Evolutionary conservation across 1,140 invertebrate genomes (phyloP), one percentile per base, ranked within the genome.

Genomic region (Bicyclus anynana): DNA sequence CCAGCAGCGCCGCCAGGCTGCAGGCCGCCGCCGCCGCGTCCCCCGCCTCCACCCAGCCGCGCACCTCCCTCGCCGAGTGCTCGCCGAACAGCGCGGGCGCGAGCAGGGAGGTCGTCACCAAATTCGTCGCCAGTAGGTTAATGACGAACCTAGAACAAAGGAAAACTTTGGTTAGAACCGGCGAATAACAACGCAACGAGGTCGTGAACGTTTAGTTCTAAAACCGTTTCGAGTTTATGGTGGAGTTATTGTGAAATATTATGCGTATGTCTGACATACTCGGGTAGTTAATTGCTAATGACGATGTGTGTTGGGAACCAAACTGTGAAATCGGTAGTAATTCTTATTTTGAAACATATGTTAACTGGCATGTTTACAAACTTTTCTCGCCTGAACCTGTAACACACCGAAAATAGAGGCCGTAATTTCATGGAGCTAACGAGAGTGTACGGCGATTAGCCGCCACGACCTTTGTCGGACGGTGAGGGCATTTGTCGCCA

Each of bases 61-160:
- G 62, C 10, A 33, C 53, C 63, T 70, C 70, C 61, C 67, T 69
- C 51, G 74, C 71, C 13, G 82, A 59, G 65, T 83, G 76, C 75
- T 89, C 83, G 59, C 82, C 81, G 29, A 87, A 81, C 60, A 90
- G 67, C 49, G 87, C 84, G 65, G 84, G 82, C 64, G 87, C 88
- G 29, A 90, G 78, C 59, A 85, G 71, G 44, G 78, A 77, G 55
- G 87, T 87, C 53, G 87, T 89, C 73, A 87, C 63, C 62, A 90
- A 69, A 78, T 90, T 89, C 59, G 84, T 84, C 67, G 79, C 86
- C 69, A 90, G 69, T 40, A 90, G 72, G 66, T 90, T 90, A 64
- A 89, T 89, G 66, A 90, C 89, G 71, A 90, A 90, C 74, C 89
- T 90, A 80, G 21, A 87, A 88, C 80, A 86, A 87, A 14, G 70